Percentiles rank a stretch among this genome's conserved stretches.
Evolutionary conservation across 2,888 invertebrate species (phyloP).

Genomic region (Celastrina argiolus): DNA sequence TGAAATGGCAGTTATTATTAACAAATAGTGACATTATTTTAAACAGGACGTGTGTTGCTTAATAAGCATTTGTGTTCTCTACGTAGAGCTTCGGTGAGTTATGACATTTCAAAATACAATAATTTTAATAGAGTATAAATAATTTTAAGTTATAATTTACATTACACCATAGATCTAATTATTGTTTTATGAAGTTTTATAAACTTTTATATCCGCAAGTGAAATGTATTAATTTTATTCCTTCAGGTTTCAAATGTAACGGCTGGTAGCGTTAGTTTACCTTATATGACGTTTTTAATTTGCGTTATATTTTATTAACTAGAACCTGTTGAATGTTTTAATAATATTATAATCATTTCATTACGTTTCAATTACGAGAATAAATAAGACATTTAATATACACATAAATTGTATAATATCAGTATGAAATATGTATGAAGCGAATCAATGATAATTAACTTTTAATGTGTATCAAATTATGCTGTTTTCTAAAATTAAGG

Average conservation of each 20-base stretch:
- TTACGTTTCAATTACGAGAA: not conserved
- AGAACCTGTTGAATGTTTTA: not conserved
- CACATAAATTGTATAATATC: not conserved
- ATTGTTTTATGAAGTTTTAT: not conserved
- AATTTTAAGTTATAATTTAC: not conserved
- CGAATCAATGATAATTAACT: not conserved
- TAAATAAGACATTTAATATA: not conserved
- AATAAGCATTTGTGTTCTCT: not conserved
- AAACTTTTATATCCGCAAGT: not conserved
- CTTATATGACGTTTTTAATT: not conserved
- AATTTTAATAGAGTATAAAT: not conserved
- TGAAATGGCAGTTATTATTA: not conserved
- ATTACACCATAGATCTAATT: not conserved
- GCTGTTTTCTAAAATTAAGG: not conserved
- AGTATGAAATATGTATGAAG: not conserved
- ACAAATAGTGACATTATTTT: not conserved
- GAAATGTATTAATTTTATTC: not conserved
- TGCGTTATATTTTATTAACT: not conserved
- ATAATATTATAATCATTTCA: not conserved
- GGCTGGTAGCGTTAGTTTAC: not conserved
- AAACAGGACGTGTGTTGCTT: not conserved
- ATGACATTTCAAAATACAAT: not conserved
- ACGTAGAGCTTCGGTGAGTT: not conserved
- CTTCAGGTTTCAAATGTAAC: constrained; percentile 15
- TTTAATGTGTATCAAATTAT: not conserved